Base-by-base conservation (phyloP, 2,888 invertebrate species). In the Plemyria rubiginata region DNA sequence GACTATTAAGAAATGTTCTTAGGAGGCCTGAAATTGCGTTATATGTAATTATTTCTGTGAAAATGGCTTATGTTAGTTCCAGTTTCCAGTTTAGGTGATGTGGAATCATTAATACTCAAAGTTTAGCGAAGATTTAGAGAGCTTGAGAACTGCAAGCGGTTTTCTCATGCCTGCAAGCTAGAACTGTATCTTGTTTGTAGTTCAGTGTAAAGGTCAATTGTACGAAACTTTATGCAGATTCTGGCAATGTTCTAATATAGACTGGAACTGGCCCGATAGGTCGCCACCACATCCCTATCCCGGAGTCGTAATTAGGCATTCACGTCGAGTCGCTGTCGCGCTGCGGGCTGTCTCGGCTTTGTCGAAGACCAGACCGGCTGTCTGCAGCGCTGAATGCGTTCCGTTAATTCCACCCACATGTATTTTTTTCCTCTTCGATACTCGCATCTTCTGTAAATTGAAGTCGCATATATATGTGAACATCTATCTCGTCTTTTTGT, bases 291-390 rank as follows among this genome's bases (percentile, higher is more conserved):
- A 65, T 57, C 65, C 54, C 60, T 65, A 65, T 56, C 46, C 40
- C 13, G 43, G 60, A 68, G 82, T 81, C 88, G 90, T 90, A 92
- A 92, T 92, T 92, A 92, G 92, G 89, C 88, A 92, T 92, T 92
- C 92, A 90, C 84, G 81, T 80, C 82, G 86, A 87, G 90, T 88
- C 85, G 81, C 79, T 75, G 71, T 71, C 80, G 80, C 86, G 83
- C 87, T 86, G 86, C 87, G 85, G 89, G 89, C 87, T 83, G 87
- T 84, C 87, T 85, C 76, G 72, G 75, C 84, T 84, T 80, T 84
- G 87, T 85, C 87, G 84, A 77, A 81, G 84, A 75, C 82, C 79
- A 88, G 89, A 87, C 88, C 81, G 83, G 80, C 80, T 81, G 89
- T 86, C 87, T 88, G 83, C 80, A 67, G 59, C 77, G 76, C 73